phyloP scores from a whole-genome alignment of 2,113 vertebrate genomes.

The Cnemophilus loriae region DNA sequence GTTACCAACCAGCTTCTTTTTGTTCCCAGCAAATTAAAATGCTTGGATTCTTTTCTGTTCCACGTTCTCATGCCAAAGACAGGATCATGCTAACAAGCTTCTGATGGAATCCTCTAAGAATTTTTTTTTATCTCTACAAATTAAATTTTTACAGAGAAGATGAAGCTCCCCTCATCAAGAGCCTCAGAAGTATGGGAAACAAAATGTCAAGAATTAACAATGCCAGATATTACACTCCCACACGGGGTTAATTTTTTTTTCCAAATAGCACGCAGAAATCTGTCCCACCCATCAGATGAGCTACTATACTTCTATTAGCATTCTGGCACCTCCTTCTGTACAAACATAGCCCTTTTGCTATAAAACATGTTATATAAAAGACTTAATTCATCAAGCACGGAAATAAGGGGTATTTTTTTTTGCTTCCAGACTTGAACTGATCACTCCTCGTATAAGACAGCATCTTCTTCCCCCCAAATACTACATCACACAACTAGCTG shows the following conservation, averaged over 20 bases:
- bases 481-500: background rate
- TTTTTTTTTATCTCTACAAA: background rate
- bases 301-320: background rate
- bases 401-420: background rate
- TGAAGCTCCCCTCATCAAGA: background rate
- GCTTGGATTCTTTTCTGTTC: background rate
- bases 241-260: constrained; percentile 9
- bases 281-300: constrained; percentile 27
- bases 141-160: background rate
- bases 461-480: background rate
- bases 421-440: background rate
- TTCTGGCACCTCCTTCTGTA: constrained; percentile 52
- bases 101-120: background rate
- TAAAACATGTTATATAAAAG: background rate
- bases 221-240: background rate
- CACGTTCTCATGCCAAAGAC: background rate
- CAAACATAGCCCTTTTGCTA: constrained; percentile 1
- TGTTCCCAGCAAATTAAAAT: background rate
- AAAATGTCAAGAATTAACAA: constrained; percentile 3
- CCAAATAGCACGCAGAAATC: background rate
- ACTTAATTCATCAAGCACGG: background rate
- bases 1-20: background rate
- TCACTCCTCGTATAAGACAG: background rate
- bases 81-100: background rate
- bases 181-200: background rate